phyloP scores from a whole-genome alignment of 2,113 vertebrate species.

The Oryctolagus cuniculus region DNA sequence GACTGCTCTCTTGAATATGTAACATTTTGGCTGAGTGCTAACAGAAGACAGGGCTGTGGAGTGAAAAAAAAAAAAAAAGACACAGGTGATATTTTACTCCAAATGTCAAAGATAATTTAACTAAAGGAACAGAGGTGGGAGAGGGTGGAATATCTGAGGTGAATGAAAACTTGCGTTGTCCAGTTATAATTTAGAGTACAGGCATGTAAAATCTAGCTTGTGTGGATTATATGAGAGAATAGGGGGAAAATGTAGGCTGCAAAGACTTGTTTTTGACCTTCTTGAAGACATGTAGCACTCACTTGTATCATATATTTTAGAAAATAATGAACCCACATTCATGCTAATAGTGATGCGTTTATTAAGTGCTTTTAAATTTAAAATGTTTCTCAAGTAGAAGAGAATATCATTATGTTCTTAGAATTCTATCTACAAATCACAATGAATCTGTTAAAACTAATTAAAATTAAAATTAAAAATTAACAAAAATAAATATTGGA shows the following conservation, averaged over 20 bases:
- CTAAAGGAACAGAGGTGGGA: slow-evolving; percentile 44
- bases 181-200: not conserved
- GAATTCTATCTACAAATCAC: too few relatives aligned
- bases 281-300: not conserved
- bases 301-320: not conserved
- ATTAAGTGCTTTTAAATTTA: not conserved
- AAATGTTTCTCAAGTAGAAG: slow-evolving; percentile 2
- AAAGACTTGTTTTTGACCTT: not conserved
- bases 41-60: not conserved
- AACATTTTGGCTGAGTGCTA: slow-evolving; percentile 31
- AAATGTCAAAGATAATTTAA: slow-evolving; percentile 78
- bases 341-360: not conserved
- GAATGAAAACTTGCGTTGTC: slow-evolving; percentile 65
- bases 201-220: not conserved
- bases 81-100: slow-evolving; percentile 50
- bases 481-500: too few relatives aligned
- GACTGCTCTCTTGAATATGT: slow-evolving; percentile 66
- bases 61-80: slow-evolving; percentile 8
- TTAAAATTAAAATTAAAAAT: too few relatives aligned
- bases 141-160: slow-evolving; percentile 42
- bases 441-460: too few relatives aligned
- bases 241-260: not conserved
- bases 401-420: too few relatives aligned
- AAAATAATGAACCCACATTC: not conserved
- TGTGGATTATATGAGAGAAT: not conserved